Conservation (phyloP, 2,113 vertebrate species). For the Pollimyrus isidori region DNA sequence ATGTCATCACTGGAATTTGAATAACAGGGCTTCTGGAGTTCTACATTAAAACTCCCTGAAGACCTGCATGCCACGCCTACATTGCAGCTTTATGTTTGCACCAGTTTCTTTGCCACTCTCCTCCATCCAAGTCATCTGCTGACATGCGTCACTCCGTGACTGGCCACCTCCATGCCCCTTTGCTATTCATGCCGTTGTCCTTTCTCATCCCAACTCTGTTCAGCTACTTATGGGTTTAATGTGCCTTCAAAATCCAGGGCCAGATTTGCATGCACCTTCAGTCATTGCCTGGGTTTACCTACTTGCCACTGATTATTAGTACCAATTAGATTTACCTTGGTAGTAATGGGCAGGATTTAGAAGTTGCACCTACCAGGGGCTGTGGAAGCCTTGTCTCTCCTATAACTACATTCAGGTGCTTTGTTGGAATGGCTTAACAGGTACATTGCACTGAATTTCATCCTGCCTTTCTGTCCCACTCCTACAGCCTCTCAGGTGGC, state of each 20-base stretch:
- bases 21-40: neutral
- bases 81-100: neutral
- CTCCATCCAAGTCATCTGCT: neutral
- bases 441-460: neutral
- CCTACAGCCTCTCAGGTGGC: neutral
- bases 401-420: neutral
- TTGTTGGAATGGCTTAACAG: neutral
- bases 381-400: neutral
- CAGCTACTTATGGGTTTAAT: neutral
- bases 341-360: neutral
- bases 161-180: neutral
- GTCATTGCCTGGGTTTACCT: neutral
- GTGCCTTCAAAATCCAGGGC: neutral
- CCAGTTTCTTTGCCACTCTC: neutral
- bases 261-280: neutral
- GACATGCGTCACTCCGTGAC: neutral
- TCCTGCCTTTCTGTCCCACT: neutral
- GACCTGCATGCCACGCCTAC: neutral
- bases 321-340: neutral
- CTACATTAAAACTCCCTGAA: neutral
- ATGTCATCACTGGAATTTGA: neutral
- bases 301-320: neutral
- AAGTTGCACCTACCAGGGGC: neutral
- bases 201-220: neutral
- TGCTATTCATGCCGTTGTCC: neutral